Conservation (phyloP, 2,113 vertebrate species). For the Paradisaea rubra region DNA sequence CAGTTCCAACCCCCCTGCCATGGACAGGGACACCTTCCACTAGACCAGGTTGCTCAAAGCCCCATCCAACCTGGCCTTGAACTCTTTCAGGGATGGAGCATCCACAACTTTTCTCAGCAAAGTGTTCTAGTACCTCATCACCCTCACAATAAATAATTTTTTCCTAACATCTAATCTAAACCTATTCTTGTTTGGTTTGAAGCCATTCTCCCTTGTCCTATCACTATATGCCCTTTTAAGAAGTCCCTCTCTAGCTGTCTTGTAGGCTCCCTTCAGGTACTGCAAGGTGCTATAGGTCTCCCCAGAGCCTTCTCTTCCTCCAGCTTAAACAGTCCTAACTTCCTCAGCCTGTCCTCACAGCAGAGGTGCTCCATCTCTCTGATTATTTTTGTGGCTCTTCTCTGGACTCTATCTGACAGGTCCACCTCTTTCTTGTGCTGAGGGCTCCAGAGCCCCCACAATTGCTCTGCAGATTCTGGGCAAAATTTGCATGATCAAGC, state of each 20-base stretch:
- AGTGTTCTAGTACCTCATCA: neutral
- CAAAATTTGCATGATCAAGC: neutral
- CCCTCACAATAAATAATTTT: neutral
- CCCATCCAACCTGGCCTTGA: neutral
- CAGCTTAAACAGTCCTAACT: neutral
- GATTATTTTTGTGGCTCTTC: neutral
- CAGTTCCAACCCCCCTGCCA: rapidly evolving
- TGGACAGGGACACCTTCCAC: neutral
- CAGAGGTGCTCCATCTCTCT: neutral
- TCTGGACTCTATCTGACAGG: neutral
- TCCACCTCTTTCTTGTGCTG: neutral
- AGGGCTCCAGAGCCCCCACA: neutral
- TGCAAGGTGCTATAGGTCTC: neutral
- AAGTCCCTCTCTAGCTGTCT: neutral
- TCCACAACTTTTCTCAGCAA: neutral
- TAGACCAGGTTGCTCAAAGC: neutral
- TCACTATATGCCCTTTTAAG: neutral
- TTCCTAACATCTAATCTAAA: neutral
- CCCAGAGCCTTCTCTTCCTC: neutral
- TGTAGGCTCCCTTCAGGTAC: neutral
- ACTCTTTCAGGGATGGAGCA: neutral
- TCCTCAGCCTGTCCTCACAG: neutral
- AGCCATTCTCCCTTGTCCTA: neutral
- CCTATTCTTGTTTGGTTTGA: neutral
- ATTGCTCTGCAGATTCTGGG: neutral